Evolutionary conservation across 2,113 vertebrate species (phyloP).

Genomic region (Otolemur garnettii): DNA sequence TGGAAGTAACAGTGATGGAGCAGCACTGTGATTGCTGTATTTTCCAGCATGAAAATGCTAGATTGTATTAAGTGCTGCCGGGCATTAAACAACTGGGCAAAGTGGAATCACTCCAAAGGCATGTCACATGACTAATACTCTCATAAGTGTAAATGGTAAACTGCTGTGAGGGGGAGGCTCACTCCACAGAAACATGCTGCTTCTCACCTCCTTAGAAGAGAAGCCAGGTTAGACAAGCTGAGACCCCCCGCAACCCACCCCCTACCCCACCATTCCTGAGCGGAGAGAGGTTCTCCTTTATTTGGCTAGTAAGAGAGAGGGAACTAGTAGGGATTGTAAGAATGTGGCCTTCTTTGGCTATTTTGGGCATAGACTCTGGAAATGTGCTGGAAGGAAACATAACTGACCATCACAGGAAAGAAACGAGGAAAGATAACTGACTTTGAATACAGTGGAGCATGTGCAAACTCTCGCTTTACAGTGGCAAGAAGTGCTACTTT

Average conservation of each 20-base stretch:
- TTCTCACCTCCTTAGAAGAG: background rate
- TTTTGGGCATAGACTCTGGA: constrained; percentile 15
- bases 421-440: background rate
- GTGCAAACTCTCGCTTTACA: background rate
- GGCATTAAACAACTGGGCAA: background rate
- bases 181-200: background rate
- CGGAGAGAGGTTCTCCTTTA: background rate
- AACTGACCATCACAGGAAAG: background rate
- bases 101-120: background rate
- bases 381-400: constrained; percentile 13
- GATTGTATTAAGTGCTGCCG: background rate
- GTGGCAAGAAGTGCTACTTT: background rate
- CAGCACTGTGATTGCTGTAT: background rate
- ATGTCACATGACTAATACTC: background rate
- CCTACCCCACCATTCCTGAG: background rate
- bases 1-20: background rate
- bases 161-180: background rate
- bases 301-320: background rate
- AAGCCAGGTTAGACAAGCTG: background rate
- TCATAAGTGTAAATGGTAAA: background rate
- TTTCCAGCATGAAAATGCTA: background rate
- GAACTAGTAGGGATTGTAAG: background rate
- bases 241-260: background rate
- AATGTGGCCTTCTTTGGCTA: background rate
- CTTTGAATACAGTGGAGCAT: background rate